Base-by-base conservation (phyloP, 1,140 invertebrate genomes). In the Dysdera silvatica region DNA sequence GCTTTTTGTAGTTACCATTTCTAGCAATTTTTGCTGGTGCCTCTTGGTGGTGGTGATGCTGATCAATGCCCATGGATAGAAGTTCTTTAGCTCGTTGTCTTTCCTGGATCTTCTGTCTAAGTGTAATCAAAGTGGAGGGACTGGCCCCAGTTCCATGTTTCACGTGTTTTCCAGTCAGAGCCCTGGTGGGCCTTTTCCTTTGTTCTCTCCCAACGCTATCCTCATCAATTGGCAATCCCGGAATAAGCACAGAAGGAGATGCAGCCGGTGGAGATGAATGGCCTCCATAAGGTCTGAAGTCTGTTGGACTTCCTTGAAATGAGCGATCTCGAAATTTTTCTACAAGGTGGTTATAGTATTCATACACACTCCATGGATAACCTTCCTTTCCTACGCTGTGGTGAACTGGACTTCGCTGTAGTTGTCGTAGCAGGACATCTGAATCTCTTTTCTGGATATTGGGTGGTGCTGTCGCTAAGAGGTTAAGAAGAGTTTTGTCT, bases 111-210 rank as follows among this genome's bases (percentile, higher is more conserved):
- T 79, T 79, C 47, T 75, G 71, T 16, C 78, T 70, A 7, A 80
- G 71, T n/a, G 75, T 76, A 7, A 75, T 64, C 18, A 80, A 71
- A 0, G 78, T 80, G 7, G 74, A 68, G 2, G 77, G 73, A 20
- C 75, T 78, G 24, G 79, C 79, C 24, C 79, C 79, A 5, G 79
- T 80, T 18, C 79, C 79, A 20, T 77, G 74, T 16, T 75, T 67
- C 2, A 80, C 79, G 64, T 80, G 78, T 59, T 78, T 75, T 2
- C 79, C 79, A 4, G 75, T 77, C 18, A 77, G 72, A 8, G 77
- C 77, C 8, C 78, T 51, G n/a, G 73, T 72, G 2, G 75, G 74
- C 33, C 76, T 69, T 63, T 82, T 75, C 31, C 72, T 70, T 12
- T 59, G 48, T 31, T 66, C 58, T 37, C 56, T 60, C 5, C 31